Evolutionary conservation across 2,888 invertebrate genomes (phyloP).

Genomic region (Lamellibrachia columna): DNA sequence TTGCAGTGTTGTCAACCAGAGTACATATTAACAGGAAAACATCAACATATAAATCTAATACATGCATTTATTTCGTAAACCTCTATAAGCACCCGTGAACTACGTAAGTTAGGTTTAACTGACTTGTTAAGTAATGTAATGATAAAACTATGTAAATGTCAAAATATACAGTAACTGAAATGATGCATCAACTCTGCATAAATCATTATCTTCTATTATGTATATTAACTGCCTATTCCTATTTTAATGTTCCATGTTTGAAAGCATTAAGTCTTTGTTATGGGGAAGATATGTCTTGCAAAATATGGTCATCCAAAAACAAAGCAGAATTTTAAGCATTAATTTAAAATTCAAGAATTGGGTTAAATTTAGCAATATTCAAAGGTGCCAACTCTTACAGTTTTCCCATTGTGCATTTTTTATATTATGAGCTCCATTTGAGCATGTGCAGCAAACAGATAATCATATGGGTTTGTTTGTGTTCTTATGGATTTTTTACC

Average conservation of each 20-base stretch:
- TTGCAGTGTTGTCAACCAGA: conserved; percentile 7
- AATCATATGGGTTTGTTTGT: no score
- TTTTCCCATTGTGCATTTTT: no score
- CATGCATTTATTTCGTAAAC: background rate
- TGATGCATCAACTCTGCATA: background rate
- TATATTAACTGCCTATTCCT: background rate
- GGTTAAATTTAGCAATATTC: no score
- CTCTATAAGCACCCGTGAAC: conserved; percentile 1
- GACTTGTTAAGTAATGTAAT: background rate
- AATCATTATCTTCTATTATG: background rate
- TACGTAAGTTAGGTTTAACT: conserved; percentile 2
- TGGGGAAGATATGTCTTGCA: no score
- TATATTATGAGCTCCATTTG: no score
- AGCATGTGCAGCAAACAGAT: no score
- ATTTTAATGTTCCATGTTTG: background rate
- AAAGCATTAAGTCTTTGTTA: background rate
- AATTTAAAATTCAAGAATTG: no score
- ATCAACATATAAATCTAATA: background rate
- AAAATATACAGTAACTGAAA: background rate
- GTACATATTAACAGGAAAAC: background rate
- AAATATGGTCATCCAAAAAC: no score
- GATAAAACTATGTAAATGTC: background rate
- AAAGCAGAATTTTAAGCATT: no score
- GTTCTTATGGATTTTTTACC: no score
- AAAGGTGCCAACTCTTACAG: no score